phyloP scores from a whole-genome alignment of 2,113 vertebrate species.

The Oryzias melastigma region DNA sequence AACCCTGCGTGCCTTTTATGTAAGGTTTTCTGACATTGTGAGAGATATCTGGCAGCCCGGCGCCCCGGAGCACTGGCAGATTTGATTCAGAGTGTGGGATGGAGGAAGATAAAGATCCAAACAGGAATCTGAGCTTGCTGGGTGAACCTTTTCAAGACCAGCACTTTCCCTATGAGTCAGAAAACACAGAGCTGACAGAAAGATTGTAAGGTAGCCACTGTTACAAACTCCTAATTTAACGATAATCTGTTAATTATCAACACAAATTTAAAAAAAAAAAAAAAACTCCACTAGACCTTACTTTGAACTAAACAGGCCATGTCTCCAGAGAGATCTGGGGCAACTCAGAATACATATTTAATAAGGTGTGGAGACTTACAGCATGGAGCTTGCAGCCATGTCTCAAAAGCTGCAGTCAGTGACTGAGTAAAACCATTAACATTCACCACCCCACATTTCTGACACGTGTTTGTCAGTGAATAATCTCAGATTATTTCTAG shows the following conservation, averaged over 20 bases:
- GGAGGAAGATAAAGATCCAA: slow-evolving; percentile 58
- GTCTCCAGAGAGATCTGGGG: slow-evolving; percentile 46
- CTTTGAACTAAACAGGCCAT: slow-evolving; percentile 61
- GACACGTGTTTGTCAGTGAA: slow-evolving; percentile 23
- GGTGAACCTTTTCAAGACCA: slow-evolving; percentile 32
- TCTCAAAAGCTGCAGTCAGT: slow-evolving; percentile 37
- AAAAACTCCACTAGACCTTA: slow-evolving; percentile 22
- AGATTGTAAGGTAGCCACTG: slow-evolving; percentile 7
- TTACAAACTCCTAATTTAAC: slow-evolving; percentile 7
- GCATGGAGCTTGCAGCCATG: slow-evolving; percentile 22
- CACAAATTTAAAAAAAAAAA: slow-evolving; percentile 30
- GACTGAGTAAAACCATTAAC: slow-evolving; percentile 30
- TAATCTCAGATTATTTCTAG: background rate
- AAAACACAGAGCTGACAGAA: slow-evolving; percentile 13
- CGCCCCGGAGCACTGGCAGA: slow-evolving; percentile 30
- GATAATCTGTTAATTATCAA: slow-evolving; percentile 27
- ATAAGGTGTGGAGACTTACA: slow-evolving; percentile 48
- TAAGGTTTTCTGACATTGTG: slow-evolving; percentile 7
- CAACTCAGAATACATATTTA: slow-evolving; percentile 62
- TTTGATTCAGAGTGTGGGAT: slow-evolving; percentile 36
- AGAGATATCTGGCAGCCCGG: slow-evolving; percentile 19
- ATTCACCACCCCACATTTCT: slow-evolving; percentile 10
- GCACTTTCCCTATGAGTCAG: slow-evolving; percentile 25
- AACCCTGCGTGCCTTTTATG: slow-evolving; percentile 19
- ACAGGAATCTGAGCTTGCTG: slow-evolving; percentile 40